Conservation (phyloP, 1,140 invertebrate genomes). For the Ridgeia piscesae region DNA sequence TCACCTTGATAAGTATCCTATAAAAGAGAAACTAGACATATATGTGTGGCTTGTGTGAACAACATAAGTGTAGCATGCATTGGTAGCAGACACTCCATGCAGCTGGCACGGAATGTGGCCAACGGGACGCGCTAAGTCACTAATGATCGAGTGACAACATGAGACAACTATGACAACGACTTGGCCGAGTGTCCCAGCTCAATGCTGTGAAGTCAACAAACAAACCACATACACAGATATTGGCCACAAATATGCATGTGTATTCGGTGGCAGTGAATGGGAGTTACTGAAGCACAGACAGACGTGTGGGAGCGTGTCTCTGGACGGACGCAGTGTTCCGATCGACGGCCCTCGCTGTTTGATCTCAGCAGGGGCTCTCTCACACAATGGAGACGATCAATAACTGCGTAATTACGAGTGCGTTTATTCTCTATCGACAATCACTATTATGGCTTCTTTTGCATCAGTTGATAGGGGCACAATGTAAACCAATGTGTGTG, state of each 20-base stretch:
- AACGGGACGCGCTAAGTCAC: not conserved
- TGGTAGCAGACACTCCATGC: not conserved
- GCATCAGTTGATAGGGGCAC: not conserved
- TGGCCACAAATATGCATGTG: constrained; percentile 4
- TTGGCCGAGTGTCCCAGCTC: not conserved
- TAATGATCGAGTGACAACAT: not conserved
- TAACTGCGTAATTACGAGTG: not conserved
- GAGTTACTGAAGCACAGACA: not conserved
- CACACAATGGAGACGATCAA: not conserved
- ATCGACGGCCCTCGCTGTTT: not conserved
- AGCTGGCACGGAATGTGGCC: not conserved
- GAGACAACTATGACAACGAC: not conserved
- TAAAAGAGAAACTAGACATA: not conserved
- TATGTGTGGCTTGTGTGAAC: not conserved
- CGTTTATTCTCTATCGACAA: not conserved
- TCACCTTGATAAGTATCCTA: not conserved
- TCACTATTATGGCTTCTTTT: not conserved
- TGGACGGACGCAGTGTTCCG: not conserved
- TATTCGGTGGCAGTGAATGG: not conserved
- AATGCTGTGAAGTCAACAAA: not conserved
- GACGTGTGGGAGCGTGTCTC: not conserved
- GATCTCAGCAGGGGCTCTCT: not conserved
- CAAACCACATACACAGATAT: not conserved
- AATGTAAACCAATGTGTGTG: not conserved
- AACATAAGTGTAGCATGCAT: not conserved